Evolutionary conservation across 2,888 invertebrate species (phyloP).

Genomic region (Plagodis dolabraria): DNA sequence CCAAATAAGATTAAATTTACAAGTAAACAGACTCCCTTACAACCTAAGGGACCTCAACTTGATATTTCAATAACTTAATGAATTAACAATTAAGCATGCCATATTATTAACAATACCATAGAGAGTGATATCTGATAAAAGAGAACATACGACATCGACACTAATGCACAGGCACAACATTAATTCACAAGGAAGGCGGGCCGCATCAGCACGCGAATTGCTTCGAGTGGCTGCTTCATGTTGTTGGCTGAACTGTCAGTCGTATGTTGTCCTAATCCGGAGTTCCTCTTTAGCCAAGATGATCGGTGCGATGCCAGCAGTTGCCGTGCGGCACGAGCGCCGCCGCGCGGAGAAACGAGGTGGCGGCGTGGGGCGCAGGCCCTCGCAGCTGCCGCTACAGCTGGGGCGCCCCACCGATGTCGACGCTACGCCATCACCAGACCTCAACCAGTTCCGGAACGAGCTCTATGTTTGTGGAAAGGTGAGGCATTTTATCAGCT

Average conservation of each 20-base stretch:
- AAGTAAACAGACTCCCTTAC: too few relatives aligned
- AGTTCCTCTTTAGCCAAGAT: constrained; percentile 82
- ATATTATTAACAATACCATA: too few relatives aligned
- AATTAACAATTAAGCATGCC: too few relatives aligned
- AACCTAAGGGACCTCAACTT: too few relatives aligned
- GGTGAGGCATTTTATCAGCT: constrained; percentile 66
- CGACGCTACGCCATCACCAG: constrained; percentile 88
- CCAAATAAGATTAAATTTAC: too few relatives aligned
- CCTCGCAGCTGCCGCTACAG: constrained; percentile 88
- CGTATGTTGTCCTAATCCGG: constrained; percentile 22
- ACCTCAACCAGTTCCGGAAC: constrained; percentile 83
- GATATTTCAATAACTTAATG: too few relatives aligned
- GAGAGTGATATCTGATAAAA: too few relatives aligned
- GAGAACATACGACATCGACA: too few relatives aligned
- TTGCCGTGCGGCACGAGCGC: constrained; percentile 92
- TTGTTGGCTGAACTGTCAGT: constrained; percentile 19
- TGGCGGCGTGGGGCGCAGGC: constrained; percentile 84
- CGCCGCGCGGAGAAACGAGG: constrained; percentile 89
- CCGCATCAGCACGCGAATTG: constrained; percentile 7
- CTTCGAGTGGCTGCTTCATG: constrained; percentile 25
- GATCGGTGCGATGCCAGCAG: constrained; percentile 95
- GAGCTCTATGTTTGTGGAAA: constrained; percentile 90
- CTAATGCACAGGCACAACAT: neutral
- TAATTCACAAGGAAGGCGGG: neutral
- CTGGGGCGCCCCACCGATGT: constrained; percentile 86